Evolutionary conservation across 2,797 vertebrate species (phyloP).

Genomic region (Malurus leucopterus): DNA sequence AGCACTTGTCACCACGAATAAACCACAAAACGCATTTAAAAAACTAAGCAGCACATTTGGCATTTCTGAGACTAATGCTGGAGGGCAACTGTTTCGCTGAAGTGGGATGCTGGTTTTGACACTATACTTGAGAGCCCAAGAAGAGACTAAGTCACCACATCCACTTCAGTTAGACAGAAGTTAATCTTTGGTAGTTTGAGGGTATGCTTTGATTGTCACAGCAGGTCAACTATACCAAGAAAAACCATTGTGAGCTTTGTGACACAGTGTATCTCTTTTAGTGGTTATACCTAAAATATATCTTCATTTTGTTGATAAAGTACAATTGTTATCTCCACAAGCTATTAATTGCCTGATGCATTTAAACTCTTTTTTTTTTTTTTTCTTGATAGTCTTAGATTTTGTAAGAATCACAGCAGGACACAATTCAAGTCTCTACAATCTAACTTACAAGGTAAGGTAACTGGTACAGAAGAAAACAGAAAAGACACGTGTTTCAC

Average conservation of each 20-base stretch:
- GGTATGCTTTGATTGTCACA: not conserved
- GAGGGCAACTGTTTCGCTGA: not conserved
- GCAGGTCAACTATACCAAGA: not conserved
- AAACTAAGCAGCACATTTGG: slow-evolving; percentile 2
- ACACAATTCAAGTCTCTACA: not conserved
- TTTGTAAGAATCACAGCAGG: not conserved
- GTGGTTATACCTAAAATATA: not conserved
- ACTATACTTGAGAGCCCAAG: not conserved
- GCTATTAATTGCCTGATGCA: not conserved
- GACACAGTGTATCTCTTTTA: not conserved
- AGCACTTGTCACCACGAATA: slow-evolving; percentile 25
- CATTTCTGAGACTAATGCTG: slow-evolving; percentile 19
- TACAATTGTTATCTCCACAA: not conserved
- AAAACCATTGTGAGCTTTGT: not conserved
- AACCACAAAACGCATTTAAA: not conserved
- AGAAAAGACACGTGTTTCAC: not conserved
- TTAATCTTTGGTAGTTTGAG: not conserved
- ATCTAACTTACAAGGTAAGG: not conserved
- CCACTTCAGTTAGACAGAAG: not conserved
- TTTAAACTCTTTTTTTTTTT: not conserved
- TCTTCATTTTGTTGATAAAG: not conserved
- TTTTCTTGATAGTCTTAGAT: not conserved
- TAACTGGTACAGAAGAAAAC: not conserved
- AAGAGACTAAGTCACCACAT: not conserved
- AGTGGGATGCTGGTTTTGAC: slow-evolving; percentile 6